These are phyloP conservation scores for Sarcophaga caerulescens DNA, from an alignment of 2,888 invertebrate species.

Conservation along the genomic window DNA sequence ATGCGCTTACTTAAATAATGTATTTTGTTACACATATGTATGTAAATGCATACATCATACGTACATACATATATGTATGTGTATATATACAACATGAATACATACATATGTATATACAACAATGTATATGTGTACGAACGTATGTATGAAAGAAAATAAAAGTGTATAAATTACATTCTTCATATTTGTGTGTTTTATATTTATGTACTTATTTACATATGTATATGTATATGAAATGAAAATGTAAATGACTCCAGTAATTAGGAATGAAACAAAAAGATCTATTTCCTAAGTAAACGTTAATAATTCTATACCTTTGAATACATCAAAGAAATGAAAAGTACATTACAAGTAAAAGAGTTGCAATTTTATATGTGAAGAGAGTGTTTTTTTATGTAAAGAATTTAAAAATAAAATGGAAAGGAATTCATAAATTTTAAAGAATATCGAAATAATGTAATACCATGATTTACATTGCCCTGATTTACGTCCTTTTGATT, in stretches of 20 bases:
- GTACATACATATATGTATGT: neutral
- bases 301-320: neutral
- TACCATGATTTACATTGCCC: too few relatives aligned
- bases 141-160: neutral
- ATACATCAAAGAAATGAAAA: neutral
- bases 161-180: conserved; percentile 16
- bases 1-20: conserved; percentile 67
- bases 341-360: neutral
- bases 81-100: conserved; percentile 20
- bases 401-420: too few relatives aligned
- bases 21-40: conserved; percentile 61
- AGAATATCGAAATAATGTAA: too few relatives aligned
- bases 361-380: too few relatives aligned
- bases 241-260: neutral
- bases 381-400: too few relatives aligned
- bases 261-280: neutral
- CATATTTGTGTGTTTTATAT: neutral
- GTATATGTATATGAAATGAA: neutral
- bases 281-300: neutral
- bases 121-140: neutral
- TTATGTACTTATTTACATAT: neutral
- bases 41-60: neutral
- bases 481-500: too few relatives aligned
- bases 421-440: too few relatives aligned
- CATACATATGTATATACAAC: conserved; percentile 28